These are phyloP conservation scores for Coenobita brevimanus DNA, from an alignment of 1,140 invertebrate species.

Conservation along the genomic window DNA sequence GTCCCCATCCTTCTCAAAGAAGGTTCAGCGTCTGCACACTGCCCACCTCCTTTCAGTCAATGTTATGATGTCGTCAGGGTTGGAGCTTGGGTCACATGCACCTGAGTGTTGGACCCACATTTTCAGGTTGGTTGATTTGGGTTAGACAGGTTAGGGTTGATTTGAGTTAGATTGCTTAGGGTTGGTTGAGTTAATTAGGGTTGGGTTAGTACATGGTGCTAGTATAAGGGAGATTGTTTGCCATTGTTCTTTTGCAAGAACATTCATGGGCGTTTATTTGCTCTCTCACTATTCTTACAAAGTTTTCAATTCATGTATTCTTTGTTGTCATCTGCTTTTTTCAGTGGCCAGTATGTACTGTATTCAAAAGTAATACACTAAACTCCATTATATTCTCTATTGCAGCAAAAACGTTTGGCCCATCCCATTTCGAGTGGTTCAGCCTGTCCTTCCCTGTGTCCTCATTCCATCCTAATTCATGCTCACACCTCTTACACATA, in stretches of 20 bases:
- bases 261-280: not conserved
- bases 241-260: not conserved
- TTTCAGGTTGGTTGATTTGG: conserved; percentile 80
- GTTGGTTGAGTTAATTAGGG: not conserved
- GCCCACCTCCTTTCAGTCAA: conserved; percentile 93
- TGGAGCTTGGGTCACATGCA: conserved; percentile 92
- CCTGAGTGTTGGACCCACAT: conserved; percentile 95
- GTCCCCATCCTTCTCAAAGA: conserved; percentile 57
- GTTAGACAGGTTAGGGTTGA: not conserved
- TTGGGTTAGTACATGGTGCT: not conserved
- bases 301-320: too few relatives aligned
- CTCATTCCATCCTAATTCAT: too few relatives aligned
- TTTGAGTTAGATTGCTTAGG: not conserved
- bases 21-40: conserved; percentile 76
- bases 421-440: too few relatives aligned
- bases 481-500: too few relatives aligned
- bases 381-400: too few relatives aligned
- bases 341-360: too few relatives aligned
- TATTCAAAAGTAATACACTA: too few relatives aligned
- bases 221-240: not conserved
- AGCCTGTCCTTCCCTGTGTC: too few relatives aligned
- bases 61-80: conserved; percentile 84
- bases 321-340: too few relatives aligned
- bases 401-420: too few relatives aligned
- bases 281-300: too few relatives aligned